These are phyloP conservation scores for Fukomys damarensis DNA, from an alignment of 2,113 vertebrate species.

Conservation along the genomic window DNA sequence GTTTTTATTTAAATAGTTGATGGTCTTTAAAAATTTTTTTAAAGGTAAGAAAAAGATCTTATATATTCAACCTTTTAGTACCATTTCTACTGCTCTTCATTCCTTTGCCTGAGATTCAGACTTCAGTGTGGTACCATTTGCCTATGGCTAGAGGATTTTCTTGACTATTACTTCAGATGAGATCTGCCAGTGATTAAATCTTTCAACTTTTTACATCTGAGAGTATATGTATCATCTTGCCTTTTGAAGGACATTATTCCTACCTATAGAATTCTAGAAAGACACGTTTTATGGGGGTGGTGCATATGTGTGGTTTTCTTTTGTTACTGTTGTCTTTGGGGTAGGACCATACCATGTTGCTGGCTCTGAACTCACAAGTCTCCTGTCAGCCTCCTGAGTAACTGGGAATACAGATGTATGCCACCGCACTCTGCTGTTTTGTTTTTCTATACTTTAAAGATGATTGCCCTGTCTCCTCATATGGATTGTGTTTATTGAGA, in stretches of 20 bases:
- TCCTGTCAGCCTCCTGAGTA: neutral
- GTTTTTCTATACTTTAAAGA: neutral
- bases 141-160: neutral
- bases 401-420: neutral
- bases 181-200: neutral
- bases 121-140: neutral
- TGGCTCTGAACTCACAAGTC: neutral
- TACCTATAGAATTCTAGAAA: neutral
- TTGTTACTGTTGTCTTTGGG: neutral
- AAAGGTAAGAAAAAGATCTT: neutral
- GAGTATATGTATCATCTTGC: neutral
- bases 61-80: neutral
- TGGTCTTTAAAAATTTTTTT: neutral
- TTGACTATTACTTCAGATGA: neutral
- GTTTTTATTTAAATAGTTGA: neutral
- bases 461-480: neutral
- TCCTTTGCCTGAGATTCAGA: neutral
- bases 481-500: neutral
- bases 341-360: neutral
- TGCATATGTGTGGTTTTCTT: neutral
- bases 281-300: neutral
- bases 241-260: slow-evolving; percentile 41
- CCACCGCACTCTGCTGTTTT: neutral
- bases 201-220: neutral
- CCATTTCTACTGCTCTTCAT: neutral